Base-by-base conservation (phyloP, 2,888 invertebrate genomes). In the Acronicta aceris region DNA sequence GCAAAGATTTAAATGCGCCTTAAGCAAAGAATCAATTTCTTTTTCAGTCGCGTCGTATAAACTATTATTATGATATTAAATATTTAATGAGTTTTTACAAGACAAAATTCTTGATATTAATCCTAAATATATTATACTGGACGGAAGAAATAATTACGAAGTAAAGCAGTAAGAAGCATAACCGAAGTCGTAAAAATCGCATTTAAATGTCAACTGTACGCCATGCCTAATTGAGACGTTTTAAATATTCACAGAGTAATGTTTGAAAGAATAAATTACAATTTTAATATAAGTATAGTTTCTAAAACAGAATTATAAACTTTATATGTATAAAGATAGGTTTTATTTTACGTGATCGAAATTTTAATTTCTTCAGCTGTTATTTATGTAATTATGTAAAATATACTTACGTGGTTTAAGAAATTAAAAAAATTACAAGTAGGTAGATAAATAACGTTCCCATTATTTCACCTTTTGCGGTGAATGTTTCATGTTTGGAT, bases 141-240 rank as follows among this genome's bases (percentile, higher is more conserved):
- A 59, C 66, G 74, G 51, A 71, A 66, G 51, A 64, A 73, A 70
- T 69, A 79, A 77, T 81, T 63, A 74, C 67, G 61, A 59, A 59
- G 75, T 76, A 79, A 76, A 76, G 79, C 78, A 68, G 69, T 76
- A 74, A 78, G 70, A 59, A 68, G 74, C 65, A 77, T 79, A 73
- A 71, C 78, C 59, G 69, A 54, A 73, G 78, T 73, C 82, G 62
- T 87, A 86, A 89, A 87, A 81, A 81, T 81, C 71, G 76, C 78
- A 78, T 85, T 83, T 79, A 71, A 83, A 81, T 77, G 64, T 76
- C 76, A 73, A 70, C 74, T 76, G 71, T 74, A 71, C 69, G 76
- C 76, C 61, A 67, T 65, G 71, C 63, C 60, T 89, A 87, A 90
- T 89, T 86, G 82, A 90, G 86, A 85, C 81, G 83, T 87, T 83